phyloP scores from a whole-genome alignment of 2,888 invertebrate species.

The Electrophaes corylata region DNA sequence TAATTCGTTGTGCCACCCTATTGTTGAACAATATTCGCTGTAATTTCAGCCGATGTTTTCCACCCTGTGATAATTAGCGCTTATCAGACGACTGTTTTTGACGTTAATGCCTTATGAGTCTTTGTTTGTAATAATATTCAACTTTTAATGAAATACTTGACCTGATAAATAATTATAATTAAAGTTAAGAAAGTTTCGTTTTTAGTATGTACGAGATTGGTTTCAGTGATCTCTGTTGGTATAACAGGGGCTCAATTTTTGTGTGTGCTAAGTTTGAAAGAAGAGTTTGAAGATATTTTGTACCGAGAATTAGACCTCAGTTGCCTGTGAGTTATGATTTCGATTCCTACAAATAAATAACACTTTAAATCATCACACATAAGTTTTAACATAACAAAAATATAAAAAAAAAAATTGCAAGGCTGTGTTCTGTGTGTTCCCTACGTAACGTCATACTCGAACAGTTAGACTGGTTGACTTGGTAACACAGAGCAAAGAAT shows the following conservation, averaged over 20 bases:
- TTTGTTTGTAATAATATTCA: constrained; percentile 25
- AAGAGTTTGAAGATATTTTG: too few species aligned
- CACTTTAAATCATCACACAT: too few species aligned
- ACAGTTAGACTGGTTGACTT: background rate
- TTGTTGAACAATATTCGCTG: constrained; percentile 6
- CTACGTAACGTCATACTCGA: too few species aligned
- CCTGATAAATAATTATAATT: constrained; percentile 18
- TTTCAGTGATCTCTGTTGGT: background rate
- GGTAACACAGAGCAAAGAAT: background rate
- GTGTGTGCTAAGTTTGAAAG: too few species aligned
- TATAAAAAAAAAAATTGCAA: too few species aligned
- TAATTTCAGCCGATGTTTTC: constrained; percentile 7
- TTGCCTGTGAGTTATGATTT: too few species aligned
- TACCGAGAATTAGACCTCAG: too few species aligned
- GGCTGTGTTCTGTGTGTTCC: too few species aligned
- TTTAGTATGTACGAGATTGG: background rate
- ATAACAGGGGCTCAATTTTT: too few species aligned
- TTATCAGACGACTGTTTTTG: constrained; percentile 31
- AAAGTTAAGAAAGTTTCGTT: background rate
- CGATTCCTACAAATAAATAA: too few species aligned
- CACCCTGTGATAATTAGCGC: constrained; percentile 36
- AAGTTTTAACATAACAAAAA: too few species aligned
- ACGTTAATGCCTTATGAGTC: constrained; percentile 34
- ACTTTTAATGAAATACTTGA: too few species aligned
- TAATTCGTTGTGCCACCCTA: background rate